Percentiles rank a stretch among this genome's conserved stretches.
phyloP scores from a whole-genome alignment of 2,888 invertebrate genomes.

The Octodonta nipae region DNA sequence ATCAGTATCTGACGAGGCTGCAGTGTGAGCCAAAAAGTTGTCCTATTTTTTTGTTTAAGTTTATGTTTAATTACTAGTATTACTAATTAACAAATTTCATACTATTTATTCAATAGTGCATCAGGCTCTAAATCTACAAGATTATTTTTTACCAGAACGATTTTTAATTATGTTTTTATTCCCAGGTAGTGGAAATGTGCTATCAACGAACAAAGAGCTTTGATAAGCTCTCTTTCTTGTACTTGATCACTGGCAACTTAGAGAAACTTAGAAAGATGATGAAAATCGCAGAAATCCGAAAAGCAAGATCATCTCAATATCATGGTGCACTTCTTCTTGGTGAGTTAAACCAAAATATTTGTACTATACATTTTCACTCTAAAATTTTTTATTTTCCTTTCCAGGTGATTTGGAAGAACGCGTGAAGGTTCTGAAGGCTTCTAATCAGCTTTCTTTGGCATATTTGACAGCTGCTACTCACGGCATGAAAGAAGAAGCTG shows the following conservation, averaged over 20 bases:
- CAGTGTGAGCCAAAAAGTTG: no score
- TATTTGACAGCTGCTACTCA: constrained; percentile 91
- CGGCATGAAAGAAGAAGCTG: constrained; percentile 69
- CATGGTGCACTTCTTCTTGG: constrained; percentile 77
- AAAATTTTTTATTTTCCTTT: constrained; percentile 7
- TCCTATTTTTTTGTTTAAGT: no score
- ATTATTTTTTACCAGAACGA: no score
- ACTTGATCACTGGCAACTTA: constrained; percentile 93
- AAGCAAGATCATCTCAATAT: constrained; percentile 92
- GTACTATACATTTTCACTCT: constrained; percentile 1
- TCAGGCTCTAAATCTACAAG: no score
- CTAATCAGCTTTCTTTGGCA: constrained; percentile 68
- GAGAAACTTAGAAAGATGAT: constrained; percentile 97
- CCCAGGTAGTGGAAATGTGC: constrained; percentile 93
- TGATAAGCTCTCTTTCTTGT: constrained; percentile 93
- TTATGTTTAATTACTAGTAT: no score
- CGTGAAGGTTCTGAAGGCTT: constrained; percentile 65
- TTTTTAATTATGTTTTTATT: neutral
- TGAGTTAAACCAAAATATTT: constrained; percentile 8
- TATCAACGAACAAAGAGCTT: constrained; percentile 99
- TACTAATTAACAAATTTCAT: no score
- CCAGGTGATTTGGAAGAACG: constrained; percentile 79
- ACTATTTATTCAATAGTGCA: no score
- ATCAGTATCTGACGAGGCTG: no score
- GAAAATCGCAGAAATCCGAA: constrained; percentile 96